Conservation (phyloP, 2,113 vertebrate genomes). For the Phyllopteryx taeniolatus region DNA sequence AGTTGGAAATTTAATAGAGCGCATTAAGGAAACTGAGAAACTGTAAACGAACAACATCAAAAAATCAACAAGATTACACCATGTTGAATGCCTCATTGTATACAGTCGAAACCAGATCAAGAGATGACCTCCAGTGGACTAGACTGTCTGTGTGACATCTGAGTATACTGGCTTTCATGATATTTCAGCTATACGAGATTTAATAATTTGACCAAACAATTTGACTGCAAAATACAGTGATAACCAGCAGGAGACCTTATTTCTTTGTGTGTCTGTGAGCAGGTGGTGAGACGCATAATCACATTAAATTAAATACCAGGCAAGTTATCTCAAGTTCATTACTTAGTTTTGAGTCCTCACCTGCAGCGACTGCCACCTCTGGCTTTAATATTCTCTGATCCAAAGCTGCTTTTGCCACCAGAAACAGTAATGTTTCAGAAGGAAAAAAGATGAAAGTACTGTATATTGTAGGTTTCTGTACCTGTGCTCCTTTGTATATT, state of each 20-base stretch:
- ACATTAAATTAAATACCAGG: constrained; percentile 1
- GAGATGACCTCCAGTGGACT: constrained; percentile 8
- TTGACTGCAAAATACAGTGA: constrained; percentile 17
- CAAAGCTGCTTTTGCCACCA: constrained; percentile 21
- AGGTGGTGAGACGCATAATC: constrained; percentile 5
- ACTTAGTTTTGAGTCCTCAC: constrained; percentile 2
- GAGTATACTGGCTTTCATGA: constrained; percentile 9
- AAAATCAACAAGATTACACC: constrained; percentile 10
- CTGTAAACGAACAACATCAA: constrained; percentile 31
- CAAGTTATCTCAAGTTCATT: background rate
- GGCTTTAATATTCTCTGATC: constrained; percentile 29
- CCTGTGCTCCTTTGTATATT: background rate
- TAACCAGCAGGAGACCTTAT: background rate
- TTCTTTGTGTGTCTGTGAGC: background rate
- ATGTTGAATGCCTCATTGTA: background rate
- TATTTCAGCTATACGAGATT: constrained; percentile 19
- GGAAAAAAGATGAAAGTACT: constrained; percentile 1
- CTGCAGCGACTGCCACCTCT: constrained; percentile 17
- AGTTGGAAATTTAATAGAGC: constrained; percentile 46
- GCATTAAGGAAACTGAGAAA: constrained; percentile 37
- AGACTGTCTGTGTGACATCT: background rate
- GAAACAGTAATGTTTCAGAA: background rate
- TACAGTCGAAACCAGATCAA: background rate
- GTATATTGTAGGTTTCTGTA: background rate
- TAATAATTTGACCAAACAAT: constrained; percentile 17